These are phyloP conservation scores for Cataglyphis albicans DNA, from an alignment of 2,888 invertebrate genomes.

Conservation along the genomic window DNA sequence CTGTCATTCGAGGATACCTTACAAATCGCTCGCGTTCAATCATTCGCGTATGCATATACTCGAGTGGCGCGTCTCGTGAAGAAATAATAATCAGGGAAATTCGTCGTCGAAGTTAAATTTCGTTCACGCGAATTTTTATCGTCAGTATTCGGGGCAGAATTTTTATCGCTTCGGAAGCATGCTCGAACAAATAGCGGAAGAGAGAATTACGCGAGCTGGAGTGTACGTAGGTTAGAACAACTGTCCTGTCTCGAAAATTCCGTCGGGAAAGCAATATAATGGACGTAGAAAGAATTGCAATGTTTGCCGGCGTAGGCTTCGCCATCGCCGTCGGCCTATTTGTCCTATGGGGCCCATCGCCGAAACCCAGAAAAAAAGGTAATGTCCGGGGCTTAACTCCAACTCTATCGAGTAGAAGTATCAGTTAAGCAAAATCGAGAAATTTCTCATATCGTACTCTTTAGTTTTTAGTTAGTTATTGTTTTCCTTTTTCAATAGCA, in stretches of 20 bases:
- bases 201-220: conserved; percentile 7
- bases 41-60: background rate
- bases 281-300: conserved; percentile 92
- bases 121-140: background rate
- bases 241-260: background rate
- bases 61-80: background rate
- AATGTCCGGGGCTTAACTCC: conserved; percentile 10
- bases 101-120: background rate
- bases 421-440: background rate
- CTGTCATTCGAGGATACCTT: background rate
- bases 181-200: background rate
- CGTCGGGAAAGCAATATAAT: conserved; percentile 82
- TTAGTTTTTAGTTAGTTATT: conserved; percentile 72
- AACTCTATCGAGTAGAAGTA: background rate
- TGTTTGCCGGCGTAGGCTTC: conserved; percentile 92
- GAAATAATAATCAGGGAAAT: background rate
- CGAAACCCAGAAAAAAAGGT: conserved; percentile 87
- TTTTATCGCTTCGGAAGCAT: background rate
- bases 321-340: conserved; percentile 94
- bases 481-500: background rate
- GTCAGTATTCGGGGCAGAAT: background rate
- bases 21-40: background rate
- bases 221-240: conserved; percentile 1
- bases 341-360: conserved; percentile 93
- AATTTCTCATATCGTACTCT: background rate